phyloP scores from a whole-genome alignment of 1,140 invertebrate genomes.

The Drosophila pruinosa region DNA sequence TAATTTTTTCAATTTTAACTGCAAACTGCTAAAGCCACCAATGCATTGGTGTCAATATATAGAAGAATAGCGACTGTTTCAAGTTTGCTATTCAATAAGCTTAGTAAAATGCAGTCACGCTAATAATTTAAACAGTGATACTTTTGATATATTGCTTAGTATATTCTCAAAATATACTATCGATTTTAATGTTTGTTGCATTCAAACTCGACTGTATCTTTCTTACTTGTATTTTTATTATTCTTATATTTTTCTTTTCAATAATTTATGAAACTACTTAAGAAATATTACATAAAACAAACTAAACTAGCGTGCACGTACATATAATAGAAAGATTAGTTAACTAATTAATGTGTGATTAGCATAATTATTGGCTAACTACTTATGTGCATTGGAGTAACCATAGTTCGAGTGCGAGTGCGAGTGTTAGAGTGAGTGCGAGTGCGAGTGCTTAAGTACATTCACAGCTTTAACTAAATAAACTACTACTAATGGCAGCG shows the following conservation, averaged over 20 bases:
- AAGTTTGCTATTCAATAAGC: too few relatives aligned
- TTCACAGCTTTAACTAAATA: slow-evolving; percentile 39
- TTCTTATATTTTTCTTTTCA: background rate
- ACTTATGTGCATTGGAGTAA: slow-evolving; percentile 17
- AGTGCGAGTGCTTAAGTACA: slow-evolving; percentile 60
- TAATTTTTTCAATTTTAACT: too few relatives aligned
- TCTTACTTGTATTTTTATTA: background rate
- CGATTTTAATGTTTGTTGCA: too few relatives aligned
- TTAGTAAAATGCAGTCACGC: too few relatives aligned
- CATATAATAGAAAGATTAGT: slow-evolving; percentile 2
- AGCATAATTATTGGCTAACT: slow-evolving; percentile 54
- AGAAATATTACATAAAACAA: background rate
- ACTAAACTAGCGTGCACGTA: background rate
- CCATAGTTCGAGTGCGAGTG: slow-evolving; percentile 41
- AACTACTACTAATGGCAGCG: slow-evolving; percentile 66
- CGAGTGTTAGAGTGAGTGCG: slow-evolving; percentile 24
- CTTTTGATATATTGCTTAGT: too few relatives aligned
- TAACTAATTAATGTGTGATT: background rate
- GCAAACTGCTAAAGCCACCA: too few relatives aligned
- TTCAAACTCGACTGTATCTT: background rate
- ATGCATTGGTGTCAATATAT: too few relatives aligned
- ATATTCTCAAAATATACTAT: too few relatives aligned
- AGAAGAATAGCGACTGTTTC: too few relatives aligned
- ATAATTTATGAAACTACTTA: slow-evolving; percentile 3
- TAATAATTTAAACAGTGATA: too few relatives aligned